Evolutionary conservation across 2,113 vertebrate species (phyloP), one percentile per base, ranked within the genome.

Genomic region (Cygnus atratus): DNA sequence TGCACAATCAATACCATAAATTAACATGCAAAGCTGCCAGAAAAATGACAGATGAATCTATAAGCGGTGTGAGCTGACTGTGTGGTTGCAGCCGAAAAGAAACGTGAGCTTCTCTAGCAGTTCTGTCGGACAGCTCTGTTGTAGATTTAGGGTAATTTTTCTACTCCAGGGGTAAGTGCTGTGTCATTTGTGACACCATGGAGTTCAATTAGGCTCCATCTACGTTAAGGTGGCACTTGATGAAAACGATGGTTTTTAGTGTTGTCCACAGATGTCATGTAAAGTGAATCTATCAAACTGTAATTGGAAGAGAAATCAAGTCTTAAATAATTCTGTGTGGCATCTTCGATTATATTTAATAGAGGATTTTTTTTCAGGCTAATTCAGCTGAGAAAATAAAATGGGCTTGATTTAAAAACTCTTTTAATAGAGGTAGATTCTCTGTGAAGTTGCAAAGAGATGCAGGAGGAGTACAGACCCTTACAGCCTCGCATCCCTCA

Each of bases 11-110:
- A 39, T 86, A 76, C 16, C 37, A 39, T 39, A 87, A 93, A 93
- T 92, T 94, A 91, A 84, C 71, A 95, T 78, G 68, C 75, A 95
- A 95, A 88, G 25, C 20, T 91, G 77, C 26, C 54, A 62, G 88
- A 62, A 89, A 83, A 62, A 68, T 86, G 31, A 41, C n/a, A 72
- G 68, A 84, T 48, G 50, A 86, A 52, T 88, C 44, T 66, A 11
- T 31, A 78, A 59, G 35, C 76, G 39, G 63, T 84, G n/a, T 54
- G 67, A 86, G 44, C 21, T 65, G 54, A 35, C 3, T 8, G 46
- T 39, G 43, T 3, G 48, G 31, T 13, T 92, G 52, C 35, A 61
- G 52, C 43, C 35, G 19, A 28, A 52, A 54, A 62, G 65, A 75
- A 29, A 46, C 15, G 13, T 58, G 31, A 52, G 62, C 18, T 91